These are phyloP conservation scores for Rhinoptilus africanus DNA, from an alignment of 2,113 vertebrate genomes.

Conservation along the genomic window DNA sequence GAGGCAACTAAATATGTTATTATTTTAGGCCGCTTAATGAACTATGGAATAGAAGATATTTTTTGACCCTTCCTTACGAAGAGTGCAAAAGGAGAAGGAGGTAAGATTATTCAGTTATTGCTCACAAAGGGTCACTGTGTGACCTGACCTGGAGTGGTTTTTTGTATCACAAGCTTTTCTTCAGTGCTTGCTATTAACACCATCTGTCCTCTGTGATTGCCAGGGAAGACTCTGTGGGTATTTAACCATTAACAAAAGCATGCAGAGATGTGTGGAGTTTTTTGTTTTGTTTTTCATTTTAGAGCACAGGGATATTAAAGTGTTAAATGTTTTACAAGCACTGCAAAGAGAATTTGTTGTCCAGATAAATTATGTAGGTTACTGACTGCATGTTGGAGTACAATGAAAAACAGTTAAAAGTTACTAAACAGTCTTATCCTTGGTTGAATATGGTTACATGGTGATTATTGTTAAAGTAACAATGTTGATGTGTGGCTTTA, in stretches of 20 bases:
- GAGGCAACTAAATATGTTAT: conserved; percentile 1
- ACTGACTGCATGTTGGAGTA: background rate
- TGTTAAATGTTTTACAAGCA: background rate
- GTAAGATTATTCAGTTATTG: conserved; percentile 49
- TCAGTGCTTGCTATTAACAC: background rate
- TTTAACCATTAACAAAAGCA: background rate
- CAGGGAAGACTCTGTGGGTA: background rate
- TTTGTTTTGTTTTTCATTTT: background rate
- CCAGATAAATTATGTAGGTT: background rate
- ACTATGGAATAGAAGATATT: conserved; percentile 86
- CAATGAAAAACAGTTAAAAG: background rate
- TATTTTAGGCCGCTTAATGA: conserved; percentile 82
- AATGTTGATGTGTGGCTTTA: background rate
- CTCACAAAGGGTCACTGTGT: background rate
- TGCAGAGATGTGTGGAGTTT: background rate
- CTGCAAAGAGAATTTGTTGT: background rate
- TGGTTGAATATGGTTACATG: background rate
- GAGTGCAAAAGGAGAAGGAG: conserved; percentile 88
- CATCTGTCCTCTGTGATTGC: background rate
- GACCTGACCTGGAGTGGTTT: background rate
- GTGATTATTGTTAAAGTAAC: background rate
- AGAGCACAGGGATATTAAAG: background rate
- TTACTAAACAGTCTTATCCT: background rate
- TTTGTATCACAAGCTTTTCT: background rate
- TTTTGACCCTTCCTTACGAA: conserved; percentile 89